phyloP scores from a whole-genome alignment of 2,888 invertebrate genomes.

The Hemistola chrysoprasaria region DNA sequence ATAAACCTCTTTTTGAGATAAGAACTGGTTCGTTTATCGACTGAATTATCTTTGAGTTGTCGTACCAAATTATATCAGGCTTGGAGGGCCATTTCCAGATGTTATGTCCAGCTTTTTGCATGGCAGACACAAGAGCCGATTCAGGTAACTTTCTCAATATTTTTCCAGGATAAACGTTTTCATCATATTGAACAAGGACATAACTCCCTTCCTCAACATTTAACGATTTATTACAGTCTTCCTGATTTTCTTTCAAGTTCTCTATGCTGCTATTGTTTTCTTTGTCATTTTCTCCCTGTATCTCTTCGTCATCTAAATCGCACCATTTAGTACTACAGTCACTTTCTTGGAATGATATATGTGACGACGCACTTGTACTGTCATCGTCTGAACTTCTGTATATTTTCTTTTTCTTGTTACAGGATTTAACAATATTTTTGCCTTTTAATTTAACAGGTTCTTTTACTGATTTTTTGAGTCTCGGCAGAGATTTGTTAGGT shows the following conservation, averaged over 20 bases:
- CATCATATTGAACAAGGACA: slow-evolving; percentile 10
- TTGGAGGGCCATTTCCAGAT: slow-evolving; percentile 10
- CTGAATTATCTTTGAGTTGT: slow-evolving; percentile 10
- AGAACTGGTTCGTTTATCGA: slow-evolving; percentile 5
- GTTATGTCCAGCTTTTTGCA: slow-evolving; percentile 13
- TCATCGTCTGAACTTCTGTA: slow-evolving; percentile 11
- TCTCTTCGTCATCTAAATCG: slow-evolving; percentile 12
- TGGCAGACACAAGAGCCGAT: slow-evolving; percentile 10
- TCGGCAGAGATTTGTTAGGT: slow-evolving; percentile 20
- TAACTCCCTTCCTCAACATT: slow-evolving; percentile 7
- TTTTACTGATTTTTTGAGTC: slow-evolving; percentile 12
- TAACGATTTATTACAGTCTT: slow-evolving; percentile 10
- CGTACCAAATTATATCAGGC: slow-evolving; percentile 10
- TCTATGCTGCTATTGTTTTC: slow-evolving; percentile 11
- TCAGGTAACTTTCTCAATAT: slow-evolving; percentile 7
- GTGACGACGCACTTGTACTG: slow-evolving; percentile 15
- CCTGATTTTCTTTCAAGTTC: slow-evolving; percentile 12
- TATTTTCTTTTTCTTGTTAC: slow-evolving; percentile 15
- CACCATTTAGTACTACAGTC: slow-evolving; percentile 14
- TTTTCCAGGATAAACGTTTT: slow-evolving; percentile 12
- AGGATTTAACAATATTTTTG: slow-evolving; percentile 12
- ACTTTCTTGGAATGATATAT: slow-evolving; percentile 16
- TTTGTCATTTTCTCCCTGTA: slow-evolving; percentile 10
- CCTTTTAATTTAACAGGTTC: slow-evolving; percentile 15
- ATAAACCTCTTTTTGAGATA: slow-evolving; percentile 7